A percentile compares a stretch with the other conserved stretches of the same genome.
These are phyloP conservation scores for Solenopsis invicta DNA, from an alignment of 1,140 invertebrate species.

Conservation along the genomic window DNA sequence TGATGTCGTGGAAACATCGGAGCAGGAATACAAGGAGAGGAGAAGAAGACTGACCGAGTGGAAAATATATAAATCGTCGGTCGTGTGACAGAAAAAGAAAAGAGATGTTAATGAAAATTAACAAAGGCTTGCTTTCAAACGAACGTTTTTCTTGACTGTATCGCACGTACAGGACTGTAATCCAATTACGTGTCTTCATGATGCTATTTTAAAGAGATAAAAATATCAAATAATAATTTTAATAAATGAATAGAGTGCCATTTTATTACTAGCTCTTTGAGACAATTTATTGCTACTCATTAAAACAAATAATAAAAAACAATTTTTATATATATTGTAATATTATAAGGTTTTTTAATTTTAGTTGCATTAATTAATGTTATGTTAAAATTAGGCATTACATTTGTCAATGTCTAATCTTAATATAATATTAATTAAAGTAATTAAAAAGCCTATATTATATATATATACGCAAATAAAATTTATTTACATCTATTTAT, in stretches of 20 bases:
- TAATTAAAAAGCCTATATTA: no score
- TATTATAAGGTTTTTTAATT: background rate
- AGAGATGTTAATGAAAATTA: slow-evolving; percentile 36
- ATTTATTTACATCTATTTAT: no score
- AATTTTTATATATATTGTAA: background rate
- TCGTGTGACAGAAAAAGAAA: slow-evolving; percentile 18
- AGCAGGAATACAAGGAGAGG: background rate
- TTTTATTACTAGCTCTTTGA: slow-evolving; percentile 8
- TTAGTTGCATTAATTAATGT: background rate
- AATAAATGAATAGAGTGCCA: background rate
- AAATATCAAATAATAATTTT: background rate
- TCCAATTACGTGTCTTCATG: slow-evolving; percentile 2
- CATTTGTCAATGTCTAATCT: background rate
- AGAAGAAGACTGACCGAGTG: slow-evolving; percentile 43
- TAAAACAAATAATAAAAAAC: background rate
- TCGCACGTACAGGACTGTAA: slow-evolving; percentile 45
- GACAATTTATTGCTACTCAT: background rate
- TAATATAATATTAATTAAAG: background rate
- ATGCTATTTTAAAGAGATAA: background rate
- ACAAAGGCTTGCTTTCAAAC: slow-evolving; percentile 42
- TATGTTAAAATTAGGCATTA: background rate
- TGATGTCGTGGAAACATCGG: slow-evolving; percentile 23
- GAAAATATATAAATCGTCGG: slow-evolving; percentile 51
- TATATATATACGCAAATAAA: no score
- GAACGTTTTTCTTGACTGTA: slow-evolving; percentile 75